Conservation (phyloP, 2,888 invertebrate genomes). For the Thymelicus lineola region DNA sequence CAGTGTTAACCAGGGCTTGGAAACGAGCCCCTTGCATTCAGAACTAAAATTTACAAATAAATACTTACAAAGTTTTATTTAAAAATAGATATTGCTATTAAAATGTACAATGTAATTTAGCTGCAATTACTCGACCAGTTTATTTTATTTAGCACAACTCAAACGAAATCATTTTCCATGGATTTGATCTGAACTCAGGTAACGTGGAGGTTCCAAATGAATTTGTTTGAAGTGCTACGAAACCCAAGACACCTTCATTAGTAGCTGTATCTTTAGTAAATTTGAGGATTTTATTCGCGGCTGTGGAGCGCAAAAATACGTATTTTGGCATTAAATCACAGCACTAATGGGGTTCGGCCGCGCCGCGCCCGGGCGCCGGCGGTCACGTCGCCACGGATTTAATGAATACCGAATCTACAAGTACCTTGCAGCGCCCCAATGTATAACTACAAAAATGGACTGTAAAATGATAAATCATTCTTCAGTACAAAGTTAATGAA, state of each 20-base stretch:
- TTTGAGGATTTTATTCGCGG: constrained; percentile 6
- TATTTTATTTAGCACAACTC: background rate
- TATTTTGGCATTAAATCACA: constrained; percentile 79
- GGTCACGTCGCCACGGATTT: constrained; percentile 77
- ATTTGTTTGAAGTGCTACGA: constrained; percentile 4
- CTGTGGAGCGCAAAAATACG: constrained; percentile 56
- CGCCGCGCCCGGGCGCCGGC: constrained; percentile 56
- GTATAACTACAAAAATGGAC: background rate
- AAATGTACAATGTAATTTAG: too few relatives aligned
- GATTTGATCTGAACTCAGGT: background rate
- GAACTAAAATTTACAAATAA: too few relatives aligned
- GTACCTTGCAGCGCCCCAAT: constrained; percentile 45
- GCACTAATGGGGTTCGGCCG: constrained; percentile 76
- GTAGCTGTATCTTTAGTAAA: constrained; percentile 8
- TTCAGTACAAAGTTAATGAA: too few relatives aligned
- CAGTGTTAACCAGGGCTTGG: too few relatives aligned
- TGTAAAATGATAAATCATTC: background rate
- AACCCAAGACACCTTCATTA: constrained; percentile 12
- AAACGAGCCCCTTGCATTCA: too few relatives aligned
- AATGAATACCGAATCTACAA: constrained; percentile 68
- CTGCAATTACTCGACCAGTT: too few relatives aligned
- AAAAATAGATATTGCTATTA: too few relatives aligned
- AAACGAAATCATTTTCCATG: background rate
- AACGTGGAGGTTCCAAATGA: background rate
- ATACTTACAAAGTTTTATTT: too few relatives aligned